A percentile compares a stretch with the other conserved stretches of the same genome.
Conservation (phyloP, 2,888 invertebrate genomes). For the Caenorhabditis sp. region DNA sequence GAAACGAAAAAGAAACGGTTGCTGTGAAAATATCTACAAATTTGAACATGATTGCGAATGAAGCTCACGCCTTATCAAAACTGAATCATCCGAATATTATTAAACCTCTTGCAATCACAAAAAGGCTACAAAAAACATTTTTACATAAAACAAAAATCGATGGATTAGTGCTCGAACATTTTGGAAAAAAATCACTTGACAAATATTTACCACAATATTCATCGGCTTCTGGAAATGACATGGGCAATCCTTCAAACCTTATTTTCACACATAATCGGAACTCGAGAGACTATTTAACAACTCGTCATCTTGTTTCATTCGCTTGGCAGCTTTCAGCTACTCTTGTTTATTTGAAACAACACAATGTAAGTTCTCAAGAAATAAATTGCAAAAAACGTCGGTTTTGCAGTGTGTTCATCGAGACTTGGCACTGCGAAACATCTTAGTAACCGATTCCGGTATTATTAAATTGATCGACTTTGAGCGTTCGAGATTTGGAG, state of each 20-base stretch:
- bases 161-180: constrained; percentile 13
- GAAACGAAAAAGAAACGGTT: background rate
- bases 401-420: constrained; percentile 23
- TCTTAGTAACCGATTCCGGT: constrained; percentile 5
- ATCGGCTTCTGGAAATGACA: background rate
- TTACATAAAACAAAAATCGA: background rate
- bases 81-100: constrained; percentile 11
- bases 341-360: constrained; percentile 10
- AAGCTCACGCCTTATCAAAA: constrained; percentile 7
- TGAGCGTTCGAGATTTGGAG: constrained; percentile 19
- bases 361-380: background rate
- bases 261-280: constrained; percentile 1
- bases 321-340: constrained; percentile 19
- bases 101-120: background rate
- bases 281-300: background rate
- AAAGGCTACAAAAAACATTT: background rate
- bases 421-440: constrained; percentile 24
- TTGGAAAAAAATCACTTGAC: constrained; percentile 9
- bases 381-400: too few species aligned
- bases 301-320: constrained; percentile 11
- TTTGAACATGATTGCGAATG: background rate
- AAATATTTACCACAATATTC: constrained; percentile 9
- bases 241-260: background rate
- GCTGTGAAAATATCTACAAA: constrained; percentile 11
- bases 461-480: constrained; percentile 25